Base-by-base conservation (phyloP, 1,140 invertebrate genomes). In the Plodia interpunctella region DNA sequence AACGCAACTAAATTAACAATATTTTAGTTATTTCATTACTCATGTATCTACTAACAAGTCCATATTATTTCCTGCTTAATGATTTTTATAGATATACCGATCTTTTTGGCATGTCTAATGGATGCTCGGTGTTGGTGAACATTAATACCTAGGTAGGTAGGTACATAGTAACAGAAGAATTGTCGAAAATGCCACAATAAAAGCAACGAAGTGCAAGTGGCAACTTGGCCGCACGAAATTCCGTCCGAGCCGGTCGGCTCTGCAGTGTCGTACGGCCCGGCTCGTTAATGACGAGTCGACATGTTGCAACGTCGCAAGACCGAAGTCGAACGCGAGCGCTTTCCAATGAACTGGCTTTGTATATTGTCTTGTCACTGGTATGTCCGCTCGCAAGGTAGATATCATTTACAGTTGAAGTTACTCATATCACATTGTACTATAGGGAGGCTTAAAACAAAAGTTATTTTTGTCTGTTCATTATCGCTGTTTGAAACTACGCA, bases 241-340 rank as follows among this genome's bases (percentile, higher is more conserved):
- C 38, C 15, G 2, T 4, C 3, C 55, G 5, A 19, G 32, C 52
- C 52, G 13, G 25, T 2, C 56, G 19, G 18, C 35, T 19, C 2
- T 25, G 28, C 30, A 9, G 30, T 32, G 30, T 35, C 55, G 54
- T 21, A 13, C 55, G 49, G 38, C 9, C 56, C 62, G 57, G 53
- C 62, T 35, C 57, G 57, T 61, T 54, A 61, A 60, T 61, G 57
- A 50, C 30, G 9, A 32, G 30, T 32, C 62, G 57, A 52, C 62
- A 54, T 59, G 56, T 63, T 63, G 62, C 62, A 63, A 63, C 57
- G 57, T 51, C 56, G 62, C 62, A 57, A 44, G 25, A 58, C 10
- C 50, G n/a, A 56, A 28, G 20, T 21, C 18, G 49, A 49, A 30
- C 11, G 19, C 30, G 32, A 30, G 49, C 55, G 60, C 60, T 57